These are phyloP conservation scores for Euglossa dilemma DNA, from an alignment of 1,140 invertebrate species.

Conservation along the genomic window DNA sequence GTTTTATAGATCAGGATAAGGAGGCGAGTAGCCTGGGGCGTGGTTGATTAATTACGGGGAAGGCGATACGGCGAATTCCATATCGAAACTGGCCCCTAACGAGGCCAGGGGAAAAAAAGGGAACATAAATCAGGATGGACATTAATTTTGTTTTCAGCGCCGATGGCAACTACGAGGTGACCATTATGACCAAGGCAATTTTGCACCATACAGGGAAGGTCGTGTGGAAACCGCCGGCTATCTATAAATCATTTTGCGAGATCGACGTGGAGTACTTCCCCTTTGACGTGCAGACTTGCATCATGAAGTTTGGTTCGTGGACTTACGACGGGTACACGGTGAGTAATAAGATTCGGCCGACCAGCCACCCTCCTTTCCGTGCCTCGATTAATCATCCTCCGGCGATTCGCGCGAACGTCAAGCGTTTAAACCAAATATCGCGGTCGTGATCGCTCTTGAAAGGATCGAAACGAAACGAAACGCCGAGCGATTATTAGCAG, in stretches of 20 bases:
- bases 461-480: too few relatives aligned
- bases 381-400: conserved; percentile 30
- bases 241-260: conserved; percentile 99
- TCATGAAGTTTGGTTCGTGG: conserved; percentile 99
- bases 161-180: conserved; percentile 99
- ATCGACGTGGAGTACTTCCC: conserved; percentile 98
- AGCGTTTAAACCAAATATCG: not conserved
- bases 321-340: conserved; percentile 96
- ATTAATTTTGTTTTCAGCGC: conserved; percentile 86
- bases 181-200: conserved; percentile 98
- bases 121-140: conserved; percentile 38
- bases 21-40: too few relatives aligned
- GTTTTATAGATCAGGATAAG: not conserved
- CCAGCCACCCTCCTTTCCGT: not conserved
- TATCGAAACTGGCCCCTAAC: not conserved
- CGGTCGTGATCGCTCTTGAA: too few relatives aligned
- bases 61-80: not conserved
- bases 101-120: not conserved
- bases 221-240: conserved; percentile 98
- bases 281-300: conserved; percentile 97
- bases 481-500: too few relatives aligned
- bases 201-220: conserved; percentile 96
- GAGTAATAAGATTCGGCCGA: conserved; percentile 73
- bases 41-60: not conserved
- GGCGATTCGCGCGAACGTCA: not conserved